Conservation (phyloP, 2,888 invertebrate species). For the Cephus runcator region DNA sequence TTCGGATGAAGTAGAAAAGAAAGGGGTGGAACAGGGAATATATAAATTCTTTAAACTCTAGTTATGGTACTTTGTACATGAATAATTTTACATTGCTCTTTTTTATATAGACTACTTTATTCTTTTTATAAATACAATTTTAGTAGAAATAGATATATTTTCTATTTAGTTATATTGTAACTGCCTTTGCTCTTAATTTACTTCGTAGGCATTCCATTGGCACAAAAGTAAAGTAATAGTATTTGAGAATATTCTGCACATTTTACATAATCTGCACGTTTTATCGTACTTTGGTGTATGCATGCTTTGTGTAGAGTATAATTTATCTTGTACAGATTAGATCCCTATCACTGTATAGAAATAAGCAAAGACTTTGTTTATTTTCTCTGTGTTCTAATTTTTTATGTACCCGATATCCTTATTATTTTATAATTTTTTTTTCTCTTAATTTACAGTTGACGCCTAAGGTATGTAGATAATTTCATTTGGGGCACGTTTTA, state of each 20-base stretch:
- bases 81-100: background rate
- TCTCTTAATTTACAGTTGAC: constrained; percentile 48
- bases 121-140: background rate
- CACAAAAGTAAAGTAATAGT: background rate
- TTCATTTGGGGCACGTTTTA: background rate
- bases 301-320: background rate
- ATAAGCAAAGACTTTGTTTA: background rate
- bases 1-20: constrained; percentile 30
- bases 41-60: constrained; percentile 52
- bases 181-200: background rate
- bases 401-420: background rate
- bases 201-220: background rate
- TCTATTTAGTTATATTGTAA: background rate
- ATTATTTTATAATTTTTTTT: constrained; percentile 15
- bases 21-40: constrained; percentile 44
- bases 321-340: background rate
- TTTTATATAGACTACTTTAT: background rate
- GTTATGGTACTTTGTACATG: background rate
- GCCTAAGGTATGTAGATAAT: constrained; percentile 47
- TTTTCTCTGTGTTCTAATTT: background rate
- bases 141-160: background rate
- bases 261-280: background rate
- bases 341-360: background rate
- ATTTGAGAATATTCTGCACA: background rate
- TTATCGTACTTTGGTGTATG: background rate